Evolutionary conservation across 2,888 invertebrate species (phyloP).

Genomic region (Coleophora flavipennella): DNA sequence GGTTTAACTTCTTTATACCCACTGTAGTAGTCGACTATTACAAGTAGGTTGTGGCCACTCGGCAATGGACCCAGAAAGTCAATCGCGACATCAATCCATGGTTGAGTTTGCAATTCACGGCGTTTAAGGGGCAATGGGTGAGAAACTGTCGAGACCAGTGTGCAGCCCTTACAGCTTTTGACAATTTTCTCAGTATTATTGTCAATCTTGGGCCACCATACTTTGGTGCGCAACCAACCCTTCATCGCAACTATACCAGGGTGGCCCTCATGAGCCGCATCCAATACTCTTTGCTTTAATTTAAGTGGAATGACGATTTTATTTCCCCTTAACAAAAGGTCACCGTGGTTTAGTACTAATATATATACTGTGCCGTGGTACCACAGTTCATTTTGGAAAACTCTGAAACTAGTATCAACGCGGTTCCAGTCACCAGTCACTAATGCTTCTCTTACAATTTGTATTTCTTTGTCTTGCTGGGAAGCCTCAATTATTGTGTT

Average conservation of each 20-base stretch:
- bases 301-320: conserved; percentile 12
- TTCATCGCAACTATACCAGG: too few relatives aligned
- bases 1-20: conserved; percentile 19
- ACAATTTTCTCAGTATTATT: too few relatives aligned
- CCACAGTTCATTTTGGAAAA: conserved; percentile 4
- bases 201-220: too few relatives aligned
- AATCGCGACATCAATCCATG: conserved; percentile 16
- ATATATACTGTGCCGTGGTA: too few relatives aligned
- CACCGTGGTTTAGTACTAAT: too few relatives aligned
- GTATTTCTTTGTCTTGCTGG: background rate
- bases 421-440: conserved; percentile 1
- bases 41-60: conserved; percentile 14
- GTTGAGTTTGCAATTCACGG: conserved; percentile 8
- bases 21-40: conserved; percentile 20
- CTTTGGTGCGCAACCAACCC: conserved; percentile 14
- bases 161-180: too few relatives aligned
- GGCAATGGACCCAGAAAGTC: conserved; percentile 19
- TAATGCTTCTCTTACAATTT: background rate
- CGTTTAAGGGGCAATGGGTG: conserved; percentile 13
- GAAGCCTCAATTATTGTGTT: conserved; percentile 1
- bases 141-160: conserved; percentile 6
- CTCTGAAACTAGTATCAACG: background rate
- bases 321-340: conserved; percentile 13
- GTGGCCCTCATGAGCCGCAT: conserved; percentile 13
- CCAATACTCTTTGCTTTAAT: conserved; percentile 1